These are phyloP conservation scores for Agelaius phoeniceus DNA, from an alignment of 2,113 vertebrate species.

Conservation along the genomic window DNA sequence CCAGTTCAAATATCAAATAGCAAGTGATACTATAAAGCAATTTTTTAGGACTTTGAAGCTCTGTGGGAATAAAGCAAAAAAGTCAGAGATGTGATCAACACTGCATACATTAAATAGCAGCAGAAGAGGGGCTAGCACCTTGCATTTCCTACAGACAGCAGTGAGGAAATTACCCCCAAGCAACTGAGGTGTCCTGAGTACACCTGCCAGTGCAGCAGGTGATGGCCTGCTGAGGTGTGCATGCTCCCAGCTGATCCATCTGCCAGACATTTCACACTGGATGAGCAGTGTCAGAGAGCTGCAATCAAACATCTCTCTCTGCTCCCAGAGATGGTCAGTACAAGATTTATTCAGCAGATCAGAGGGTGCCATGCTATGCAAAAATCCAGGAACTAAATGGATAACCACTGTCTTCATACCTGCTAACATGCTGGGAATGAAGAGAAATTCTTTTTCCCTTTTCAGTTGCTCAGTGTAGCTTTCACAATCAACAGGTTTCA, in stretches of 20 bases:
- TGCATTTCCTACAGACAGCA: neutral
- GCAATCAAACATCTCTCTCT: neutral
- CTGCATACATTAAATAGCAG: neutral
- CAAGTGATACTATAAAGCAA: neutral
- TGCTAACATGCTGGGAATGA: slow-evolving; percentile 79
- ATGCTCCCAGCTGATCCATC: neutral
- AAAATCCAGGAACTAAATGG: neutral
- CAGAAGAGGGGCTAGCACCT: neutral
- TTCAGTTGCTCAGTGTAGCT: slow-evolving; percentile 71
- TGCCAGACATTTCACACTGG: neutral
- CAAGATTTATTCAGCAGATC: neutral
- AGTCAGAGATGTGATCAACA: neutral
- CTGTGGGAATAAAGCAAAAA: neutral
- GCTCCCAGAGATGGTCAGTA: neutral
- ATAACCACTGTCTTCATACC: slow-evolving; percentile 69
- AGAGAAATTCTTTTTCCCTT: slow-evolving; percentile 81
- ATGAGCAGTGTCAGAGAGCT: neutral
- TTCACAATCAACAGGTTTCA: slow-evolving; percentile 80
- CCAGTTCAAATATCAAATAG: neutral
- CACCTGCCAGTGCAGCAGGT: neutral
- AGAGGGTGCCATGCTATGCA: neutral
- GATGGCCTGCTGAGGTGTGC: neutral
- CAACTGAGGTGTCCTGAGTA: neutral
- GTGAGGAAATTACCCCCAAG: neutral
- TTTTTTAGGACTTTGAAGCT: neutral